Conservation (phyloP, 1,140 invertebrate species). For the Atta colombica region DNA sequence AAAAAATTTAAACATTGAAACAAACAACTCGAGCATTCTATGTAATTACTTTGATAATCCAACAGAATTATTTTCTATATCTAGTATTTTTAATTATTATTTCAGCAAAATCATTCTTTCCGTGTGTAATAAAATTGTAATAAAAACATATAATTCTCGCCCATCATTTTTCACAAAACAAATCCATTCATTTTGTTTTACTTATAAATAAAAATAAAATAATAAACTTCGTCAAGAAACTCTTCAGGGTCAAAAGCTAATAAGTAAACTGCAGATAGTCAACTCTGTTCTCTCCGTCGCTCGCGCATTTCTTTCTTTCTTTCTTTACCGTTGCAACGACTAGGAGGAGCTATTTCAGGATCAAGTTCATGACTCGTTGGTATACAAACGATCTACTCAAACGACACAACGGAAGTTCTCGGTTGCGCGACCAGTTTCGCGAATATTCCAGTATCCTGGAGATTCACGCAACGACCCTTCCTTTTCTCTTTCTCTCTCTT, state of each 20-base stretch:
- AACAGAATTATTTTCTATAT: no score
- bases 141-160: not conserved
- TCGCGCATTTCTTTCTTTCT: constrained; percentile 12
- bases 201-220: not conserved
- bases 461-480: not conserved
- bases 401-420: constrained; percentile 45
- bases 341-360: constrained; percentile 57
- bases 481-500: not conserved
- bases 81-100: no score
- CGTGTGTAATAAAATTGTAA: not conserved
- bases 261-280: constrained; percentile 15
- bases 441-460: constrained; percentile 49
- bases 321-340: constrained; percentile 46
- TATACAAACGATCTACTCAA: constrained; percentile 64
- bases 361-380: constrained; percentile 66
- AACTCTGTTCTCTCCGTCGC: not conserved
- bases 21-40: no score
- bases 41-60: no score
- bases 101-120: no score
- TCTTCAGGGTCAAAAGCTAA: constrained; percentile 35
- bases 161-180: not conserved
- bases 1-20: no score
- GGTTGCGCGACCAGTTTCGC: constrained; percentile 4
- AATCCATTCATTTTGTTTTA: not conserved
- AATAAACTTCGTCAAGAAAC: not conserved